Evolutionary conservation across 2,797 vertebrate genomes (phyloP), one percentile per base, ranked within the genome.

Genomic region (Pseudochaenichthys georgianus): DNA sequence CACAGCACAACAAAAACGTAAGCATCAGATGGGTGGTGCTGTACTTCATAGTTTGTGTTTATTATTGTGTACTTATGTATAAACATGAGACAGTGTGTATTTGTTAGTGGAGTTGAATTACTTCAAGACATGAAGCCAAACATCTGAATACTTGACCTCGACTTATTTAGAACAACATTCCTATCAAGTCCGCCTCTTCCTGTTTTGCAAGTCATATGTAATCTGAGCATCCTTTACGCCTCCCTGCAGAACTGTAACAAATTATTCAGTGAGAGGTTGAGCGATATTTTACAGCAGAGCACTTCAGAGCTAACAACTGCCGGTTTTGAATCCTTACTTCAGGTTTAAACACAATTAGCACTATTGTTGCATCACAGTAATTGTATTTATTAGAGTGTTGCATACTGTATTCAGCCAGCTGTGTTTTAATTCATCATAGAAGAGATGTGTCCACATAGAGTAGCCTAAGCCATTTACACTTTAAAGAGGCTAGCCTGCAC

Each of bases 1-100:
- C 78, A 86, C 76, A 89, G 54, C 70, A 58, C 50, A 81, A 77
- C 61, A 83, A 28, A 83, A 68, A 86, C 53, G 63, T 63, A 52
- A 46, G 58, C 60, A 57, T 74, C 9, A 55, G n/a, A 59, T 75
- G 57, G 13, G n/a, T 42, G 64, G 11, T 21, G 15, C 13, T 13
- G 13, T 16, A 38, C 34, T 38, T 38, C 34, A 8, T 34, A 62
- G 28, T 23, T 47, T 70, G 13, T 28, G 21, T 61, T 64, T 50
- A 21, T 46, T 15, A 6, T 12, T 59, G 17, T 65, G 50, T n/a
- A 12, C 63, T 17, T 55, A 16, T 52, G 31, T 43, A 19, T 52
- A 9, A 21, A 42, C 45, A 51, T 6, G 7, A 69, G 31, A 21
- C 16, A 10, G 13, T 13, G n/a, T 43, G 47, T 53, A 16, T 65